phyloP scores from a whole-genome alignment of 2,888 invertebrate species.

The Heliothis peltigera region DNA sequence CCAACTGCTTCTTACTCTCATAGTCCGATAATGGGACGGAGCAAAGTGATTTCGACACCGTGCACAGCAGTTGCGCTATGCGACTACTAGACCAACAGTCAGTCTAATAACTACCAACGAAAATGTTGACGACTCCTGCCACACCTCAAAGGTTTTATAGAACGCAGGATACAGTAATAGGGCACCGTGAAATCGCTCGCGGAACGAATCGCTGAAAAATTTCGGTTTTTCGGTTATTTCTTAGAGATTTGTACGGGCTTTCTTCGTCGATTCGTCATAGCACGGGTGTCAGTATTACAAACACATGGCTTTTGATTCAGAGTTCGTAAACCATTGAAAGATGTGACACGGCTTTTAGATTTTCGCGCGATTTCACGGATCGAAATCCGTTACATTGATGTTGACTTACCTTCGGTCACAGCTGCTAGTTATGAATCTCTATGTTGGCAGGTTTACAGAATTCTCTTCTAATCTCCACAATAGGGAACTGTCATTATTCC shows the following conservation, averaged over 20 bases:
- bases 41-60: too few species aligned
- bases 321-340: slow-evolving; percentile 72
- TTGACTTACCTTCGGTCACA: slow-evolving; percentile 90
- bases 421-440: slow-evolving; percentile 80
- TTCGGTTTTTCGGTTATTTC: slow-evolving; percentile 90
- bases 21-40: too few species aligned
- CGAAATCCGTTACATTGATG: slow-evolving; percentile 88
- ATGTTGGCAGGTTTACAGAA: slow-evolving; percentile 51
- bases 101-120: not conserved
- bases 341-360: slow-evolving; percentile 85
- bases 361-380: slow-evolving; percentile 88
- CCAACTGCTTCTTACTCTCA: too few species aligned
- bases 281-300: slow-evolving; percentile 89
- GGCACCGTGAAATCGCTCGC: slow-evolving; percentile 86
- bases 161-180: slow-evolving; percentile 80
- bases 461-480: slow-evolving; percentile 44
- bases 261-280: slow-evolving; percentile 87
- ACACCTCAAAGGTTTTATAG: slow-evolving; percentile 61
- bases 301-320: slow-evolving; percentile 88
- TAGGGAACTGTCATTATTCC: slow-evolving; percentile 47
- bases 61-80: too few species aligned
- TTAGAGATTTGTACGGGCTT: slow-evolving; percentile 90
- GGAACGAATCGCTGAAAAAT: slow-evolving; percentile 90
- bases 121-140: slow-evolving; percentile 48
- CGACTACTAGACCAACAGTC: too few species aligned